These are phyloP conservation scores for Eustalomyia histrio DNA, from an alignment of 2,888 invertebrate species.

Conservation along the genomic window DNA sequence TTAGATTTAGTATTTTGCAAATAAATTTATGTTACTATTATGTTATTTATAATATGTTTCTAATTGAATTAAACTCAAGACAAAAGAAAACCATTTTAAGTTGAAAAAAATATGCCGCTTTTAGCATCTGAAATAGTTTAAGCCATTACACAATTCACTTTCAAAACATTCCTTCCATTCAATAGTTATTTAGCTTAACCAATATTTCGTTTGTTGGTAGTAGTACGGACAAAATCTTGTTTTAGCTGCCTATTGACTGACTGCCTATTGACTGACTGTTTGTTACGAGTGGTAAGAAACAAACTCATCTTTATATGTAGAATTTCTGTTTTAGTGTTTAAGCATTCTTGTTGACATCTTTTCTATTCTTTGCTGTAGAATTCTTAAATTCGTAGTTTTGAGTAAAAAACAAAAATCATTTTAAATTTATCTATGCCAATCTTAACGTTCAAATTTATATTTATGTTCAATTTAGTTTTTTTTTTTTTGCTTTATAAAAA, in stretches of 20 bases:
- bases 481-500: not conserved
- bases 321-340: not conserved
- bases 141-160: slow-evolving; percentile 7
- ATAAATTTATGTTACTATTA: not conserved
- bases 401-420: not conserved
- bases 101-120: not conserved
- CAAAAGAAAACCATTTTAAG: not conserved
- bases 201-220: not conserved
- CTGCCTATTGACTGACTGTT: not conserved
- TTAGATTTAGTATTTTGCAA: not conserved
- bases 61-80: not conserved
- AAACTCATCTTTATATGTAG: not conserved
- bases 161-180: slow-evolving; percentile 10
- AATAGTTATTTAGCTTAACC: too few relatives aligned
- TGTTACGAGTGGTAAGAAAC: not conserved
- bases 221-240: not conserved
- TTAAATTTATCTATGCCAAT: slow-evolving; percentile 41
- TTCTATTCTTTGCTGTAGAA: not conserved
- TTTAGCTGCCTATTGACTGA: slow-evolving; percentile 1
- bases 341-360: slow-evolving; percentile 12
- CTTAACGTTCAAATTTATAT: slow-evolving; percentile 37
- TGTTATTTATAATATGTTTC: not conserved
- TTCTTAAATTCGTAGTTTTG: not conserved
- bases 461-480: slow-evolving; percentile 30
- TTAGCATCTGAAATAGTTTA: not conserved